A percentile compares a stretch with the other conserved stretches of the same genome.
Evolutionary conservation across 2,113 vertebrate species (phyloP).

Genomic region (Nematolebias whitei): DNA sequence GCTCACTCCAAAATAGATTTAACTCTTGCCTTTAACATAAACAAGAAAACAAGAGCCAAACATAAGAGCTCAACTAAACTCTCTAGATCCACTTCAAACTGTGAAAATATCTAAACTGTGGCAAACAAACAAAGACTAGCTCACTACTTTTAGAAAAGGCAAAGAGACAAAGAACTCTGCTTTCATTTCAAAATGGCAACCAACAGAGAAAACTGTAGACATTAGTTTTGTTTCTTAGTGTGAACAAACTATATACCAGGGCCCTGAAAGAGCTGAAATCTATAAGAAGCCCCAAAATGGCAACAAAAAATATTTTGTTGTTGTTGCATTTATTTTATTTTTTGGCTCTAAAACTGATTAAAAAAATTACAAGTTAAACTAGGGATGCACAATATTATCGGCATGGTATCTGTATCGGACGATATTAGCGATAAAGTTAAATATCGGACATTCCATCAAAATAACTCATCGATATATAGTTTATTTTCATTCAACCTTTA

Average conservation of each 20-base stretch:
- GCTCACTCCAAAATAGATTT: conserved; percentile 33
- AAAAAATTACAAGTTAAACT: no score
- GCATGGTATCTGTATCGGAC: no score
- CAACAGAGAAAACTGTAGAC: neutral
- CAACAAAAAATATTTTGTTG: neutral
- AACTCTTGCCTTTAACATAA: conserved; percentile 39
- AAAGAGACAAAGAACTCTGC: neutral
- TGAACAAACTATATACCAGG: neutral
- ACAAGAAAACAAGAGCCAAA: no score
- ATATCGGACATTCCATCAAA: no score
- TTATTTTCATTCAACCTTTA: no score
- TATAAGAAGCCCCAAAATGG: no score
- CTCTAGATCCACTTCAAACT: conserved; percentile 47
- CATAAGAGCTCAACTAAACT: no score
- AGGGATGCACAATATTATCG: no score
- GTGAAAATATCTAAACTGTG: conserved; percentile 29
- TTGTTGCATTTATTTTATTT: no score
- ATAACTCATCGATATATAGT: no score
- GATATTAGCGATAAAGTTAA: no score
- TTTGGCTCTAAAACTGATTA: no score
- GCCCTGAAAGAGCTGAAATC: neutral
- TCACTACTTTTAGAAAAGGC: conserved; percentile 17
- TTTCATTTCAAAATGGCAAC: neutral
- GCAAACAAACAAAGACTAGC: conserved; percentile 16
- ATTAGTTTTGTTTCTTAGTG: neutral